These are phyloP conservation scores for Hemaris fuciformis DNA, from an alignment of 2,888 invertebrate species.

Conservation along the genomic window DNA sequence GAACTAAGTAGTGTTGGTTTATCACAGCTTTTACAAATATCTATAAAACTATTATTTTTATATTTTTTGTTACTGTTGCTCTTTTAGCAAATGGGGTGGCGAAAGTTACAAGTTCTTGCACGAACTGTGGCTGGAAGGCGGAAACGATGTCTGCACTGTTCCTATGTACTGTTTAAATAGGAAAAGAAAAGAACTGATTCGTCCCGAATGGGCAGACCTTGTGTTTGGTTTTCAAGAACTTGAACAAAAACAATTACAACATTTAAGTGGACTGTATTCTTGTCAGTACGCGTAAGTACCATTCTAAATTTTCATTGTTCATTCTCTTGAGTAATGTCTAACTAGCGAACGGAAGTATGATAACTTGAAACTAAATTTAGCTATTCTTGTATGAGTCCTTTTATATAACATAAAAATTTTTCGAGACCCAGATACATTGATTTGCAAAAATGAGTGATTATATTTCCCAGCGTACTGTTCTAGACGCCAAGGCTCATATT, in stretches of 20 bases:
- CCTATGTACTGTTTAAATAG: constrained; percentile 53
- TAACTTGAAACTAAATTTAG: no score
- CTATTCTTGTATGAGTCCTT: no score
- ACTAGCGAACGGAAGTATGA: no score
- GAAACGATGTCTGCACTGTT: constrained; percentile 47
- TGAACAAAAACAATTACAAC: constrained; percentile 42
- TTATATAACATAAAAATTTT: no score
- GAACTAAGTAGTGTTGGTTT: no score
- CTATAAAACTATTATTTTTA: neutral
- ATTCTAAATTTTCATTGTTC: neutral
- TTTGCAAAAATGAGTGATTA: no score
- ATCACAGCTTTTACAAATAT: no score
- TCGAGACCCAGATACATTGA: no score
- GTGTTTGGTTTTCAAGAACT: constrained; percentile 57
- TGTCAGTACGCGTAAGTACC: constrained; percentile 51
- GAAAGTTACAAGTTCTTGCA: constrained; percentile 82
- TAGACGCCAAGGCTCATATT: no score
- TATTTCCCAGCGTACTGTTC: no score
- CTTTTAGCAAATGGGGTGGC: constrained; percentile 84
- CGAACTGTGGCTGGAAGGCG: constrained; percentile 82
- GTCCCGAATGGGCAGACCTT: constrained; percentile 43
- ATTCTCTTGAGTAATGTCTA: no score
- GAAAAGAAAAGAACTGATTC: constrained; percentile 21
- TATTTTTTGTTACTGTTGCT: neutral
- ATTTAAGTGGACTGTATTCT: constrained; percentile 43